phyloP scores from a whole-genome alignment of 2,113 vertebrate genomes.

The Mesitornis unicolor region DNA sequence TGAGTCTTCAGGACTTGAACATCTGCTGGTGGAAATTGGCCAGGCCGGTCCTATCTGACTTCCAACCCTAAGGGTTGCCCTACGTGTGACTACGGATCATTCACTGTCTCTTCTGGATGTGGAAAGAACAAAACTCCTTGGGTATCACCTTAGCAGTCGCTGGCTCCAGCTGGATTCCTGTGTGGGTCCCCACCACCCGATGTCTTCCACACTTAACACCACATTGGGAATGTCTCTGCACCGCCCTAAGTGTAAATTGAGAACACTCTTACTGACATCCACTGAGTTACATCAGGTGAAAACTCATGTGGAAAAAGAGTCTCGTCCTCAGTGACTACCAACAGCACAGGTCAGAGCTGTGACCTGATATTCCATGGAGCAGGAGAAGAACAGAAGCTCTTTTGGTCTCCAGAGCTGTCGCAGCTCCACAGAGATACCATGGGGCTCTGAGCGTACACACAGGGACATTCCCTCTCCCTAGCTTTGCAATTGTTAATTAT shows the following conservation, averaged over 20 bases:
- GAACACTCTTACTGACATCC: background rate
- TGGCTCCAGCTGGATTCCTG: background rate
- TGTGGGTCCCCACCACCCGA: background rate
- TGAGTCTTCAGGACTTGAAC: background rate
- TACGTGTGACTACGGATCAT: background rate
- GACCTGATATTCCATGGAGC: background rate
- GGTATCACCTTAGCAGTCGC: background rate
- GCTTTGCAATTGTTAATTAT: constrained; percentile 5
- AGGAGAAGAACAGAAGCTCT: background rate
- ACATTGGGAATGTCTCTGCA: accelerated
- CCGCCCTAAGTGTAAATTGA: background rate
- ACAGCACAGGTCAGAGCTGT: background rate
- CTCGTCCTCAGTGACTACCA: background rate
- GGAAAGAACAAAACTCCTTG: background rate
- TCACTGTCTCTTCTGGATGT: background rate
- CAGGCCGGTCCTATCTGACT: background rate
- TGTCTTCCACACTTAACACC: background rate
- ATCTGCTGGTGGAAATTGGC: background rate
- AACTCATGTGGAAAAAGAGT: background rate
- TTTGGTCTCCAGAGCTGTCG: background rate
- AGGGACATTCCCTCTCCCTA: background rate
- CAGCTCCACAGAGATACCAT: background rate
- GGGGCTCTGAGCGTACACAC: background rate
- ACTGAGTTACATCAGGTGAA: background rate
- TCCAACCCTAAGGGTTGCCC: background rate